Base-by-base conservation (phyloP, 2,888 invertebrate species). In the Taphrorychus bicolor region DNA sequence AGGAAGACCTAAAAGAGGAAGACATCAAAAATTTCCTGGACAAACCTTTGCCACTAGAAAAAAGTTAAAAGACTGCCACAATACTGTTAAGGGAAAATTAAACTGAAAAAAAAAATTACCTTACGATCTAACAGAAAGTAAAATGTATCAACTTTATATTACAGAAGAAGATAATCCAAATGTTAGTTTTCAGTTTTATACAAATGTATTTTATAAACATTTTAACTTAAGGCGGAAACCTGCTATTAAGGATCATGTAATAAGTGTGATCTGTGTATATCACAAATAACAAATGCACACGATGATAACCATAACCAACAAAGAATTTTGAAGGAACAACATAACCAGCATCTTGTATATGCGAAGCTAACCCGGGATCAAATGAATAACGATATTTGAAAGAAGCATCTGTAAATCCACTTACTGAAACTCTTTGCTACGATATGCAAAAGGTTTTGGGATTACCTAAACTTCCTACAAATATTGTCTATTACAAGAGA, bases 401-500 rank as follows among this genome's bases (percentile, higher is more conserved):
- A 16, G 16, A 16, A 17, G 57, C 18, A 22, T 42, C 19, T 23
- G 4, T 5, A 23, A 23, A 54, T 16, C 53, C 53, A 16, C 41
- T 9, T 40, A 11, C 40, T n/a, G 51, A 61, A 48, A 32, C 42
- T 11, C 1, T 57, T 11, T 42, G 16, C 11, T 57, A 42, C n/a
- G 57, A 63, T 17, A 63, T 57, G 57, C n/a, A 63, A 32, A 63
- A 63, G 18, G 63, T 63, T 7, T 19, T 63, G 3, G 63, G 57
- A 5, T 42, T 63, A 42, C 71, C 72, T 7, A 60, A 67, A 23
- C 19, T 72, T 2, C 71, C 68, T 5, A 72, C 71, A 16, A 71
- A 70, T 53, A 48, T 72, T 16, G 57, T 72, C 4, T 70, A 63
- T 40, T 71, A 71, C 42, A 72, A 72, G 49, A 24, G 64, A 24